Percentiles rank a stretch among this genome's conserved stretches.
These are phyloP conservation scores for Xiphorhynchus erythropygius DNA, from an alignment of 2,797 vertebrate species.

Conservation along the genomic window DNA sequence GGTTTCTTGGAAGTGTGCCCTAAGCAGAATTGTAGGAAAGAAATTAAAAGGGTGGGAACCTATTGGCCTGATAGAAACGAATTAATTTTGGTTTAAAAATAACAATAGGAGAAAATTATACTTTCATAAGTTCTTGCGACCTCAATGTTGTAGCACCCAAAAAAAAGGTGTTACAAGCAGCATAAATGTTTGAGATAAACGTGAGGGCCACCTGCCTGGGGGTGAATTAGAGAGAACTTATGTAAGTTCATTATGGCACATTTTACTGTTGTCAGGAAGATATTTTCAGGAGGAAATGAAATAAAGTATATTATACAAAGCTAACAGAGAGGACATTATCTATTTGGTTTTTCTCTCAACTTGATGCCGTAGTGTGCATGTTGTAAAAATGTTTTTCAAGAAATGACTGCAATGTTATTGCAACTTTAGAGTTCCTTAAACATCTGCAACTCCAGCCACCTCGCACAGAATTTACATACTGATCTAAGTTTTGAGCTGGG, in stretches of 20 bases:
- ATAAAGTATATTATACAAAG: background rate
- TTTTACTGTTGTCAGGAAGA: background rate
- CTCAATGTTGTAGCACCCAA: background rate
- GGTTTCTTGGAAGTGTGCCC: background rate
- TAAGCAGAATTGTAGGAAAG: background rate
- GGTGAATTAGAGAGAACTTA: background rate
- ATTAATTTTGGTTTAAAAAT: background rate
- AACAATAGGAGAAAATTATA: background rate
- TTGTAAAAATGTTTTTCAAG: background rate
- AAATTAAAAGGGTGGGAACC: background rate
- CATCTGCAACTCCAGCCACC: background rate
- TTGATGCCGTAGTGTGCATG: background rate
- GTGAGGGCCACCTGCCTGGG: background rate
- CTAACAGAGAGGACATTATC: background rate
- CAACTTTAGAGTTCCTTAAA: background rate
- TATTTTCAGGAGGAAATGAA: background rate
- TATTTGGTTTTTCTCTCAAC: background rate
- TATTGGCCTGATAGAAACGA: background rate
- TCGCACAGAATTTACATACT: background rate
- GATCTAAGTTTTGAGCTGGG: background rate
- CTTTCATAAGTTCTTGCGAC: background rate
- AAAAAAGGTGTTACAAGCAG: background rate
- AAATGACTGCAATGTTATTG: background rate
- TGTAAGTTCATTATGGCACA: background rate
- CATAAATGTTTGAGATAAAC: background rate